A percentile compares a stretch with the other conserved stretches of the same genome.
Conservation (phyloP, 1,140 invertebrate species). For the Grapholita molesta region DNA sequence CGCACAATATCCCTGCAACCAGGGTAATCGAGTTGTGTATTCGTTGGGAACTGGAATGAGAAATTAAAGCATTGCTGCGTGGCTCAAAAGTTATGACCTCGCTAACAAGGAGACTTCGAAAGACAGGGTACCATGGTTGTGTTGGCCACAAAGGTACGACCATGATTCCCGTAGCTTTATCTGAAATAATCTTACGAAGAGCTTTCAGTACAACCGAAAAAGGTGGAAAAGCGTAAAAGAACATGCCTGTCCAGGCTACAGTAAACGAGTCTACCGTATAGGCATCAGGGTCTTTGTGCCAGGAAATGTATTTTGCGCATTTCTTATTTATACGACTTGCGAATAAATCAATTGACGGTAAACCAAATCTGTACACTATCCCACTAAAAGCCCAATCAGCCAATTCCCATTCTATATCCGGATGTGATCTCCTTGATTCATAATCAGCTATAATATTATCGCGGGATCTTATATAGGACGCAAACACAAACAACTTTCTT, state of each 20-base stretch:
- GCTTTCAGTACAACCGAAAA: not conserved
- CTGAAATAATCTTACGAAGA: not conserved
- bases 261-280: not conserved
- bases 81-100: conserved; percentile 1
- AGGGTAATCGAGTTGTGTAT: conserved; percentile 12
- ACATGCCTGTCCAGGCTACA: not conserved
- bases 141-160: not conserved
- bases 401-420: conserved; percentile 34
- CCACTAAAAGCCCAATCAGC: not conserved
- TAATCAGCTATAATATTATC: conserved; percentile 39
- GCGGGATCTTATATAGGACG: conserved; percentile 34
- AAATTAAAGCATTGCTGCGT: not conserved
- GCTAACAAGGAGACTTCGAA: not conserved
- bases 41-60: conserved; percentile 21
- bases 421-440: conserved; percentile 27
- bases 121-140: not conserved
- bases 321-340: not conserved
- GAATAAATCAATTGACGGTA: not conserved
- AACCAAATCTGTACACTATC: conserved; percentile 19
- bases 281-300: not conserved
- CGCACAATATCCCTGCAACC: conserved; percentile 16
- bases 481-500: conserved; percentile 31
- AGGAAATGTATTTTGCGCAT: not conserved
- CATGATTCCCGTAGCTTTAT: not conserved
- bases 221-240: not conserved